These are phyloP conservation scores for Melanophora roralis DNA, from an alignment of 2,888 invertebrate genomes.

Conservation along the genomic window DNA sequence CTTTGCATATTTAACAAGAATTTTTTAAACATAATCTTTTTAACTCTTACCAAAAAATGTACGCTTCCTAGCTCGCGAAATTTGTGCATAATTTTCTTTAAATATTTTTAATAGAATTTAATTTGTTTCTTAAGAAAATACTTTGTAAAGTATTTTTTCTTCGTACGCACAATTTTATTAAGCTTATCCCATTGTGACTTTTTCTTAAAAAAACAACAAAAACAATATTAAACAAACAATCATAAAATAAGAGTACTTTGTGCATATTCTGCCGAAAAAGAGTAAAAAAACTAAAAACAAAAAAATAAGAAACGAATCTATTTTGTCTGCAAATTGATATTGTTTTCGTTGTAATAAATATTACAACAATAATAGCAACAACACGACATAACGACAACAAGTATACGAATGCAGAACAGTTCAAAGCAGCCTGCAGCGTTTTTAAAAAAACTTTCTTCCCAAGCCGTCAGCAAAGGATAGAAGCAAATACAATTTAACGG, in stretches of 20 bases:
- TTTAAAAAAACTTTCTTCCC: not conserved
- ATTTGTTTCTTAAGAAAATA: too few species aligned
- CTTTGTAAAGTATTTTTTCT: too few species aligned
- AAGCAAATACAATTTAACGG: slow-evolving; percentile 25
- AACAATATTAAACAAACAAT: slow-evolving; percentile 11
- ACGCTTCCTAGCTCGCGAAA: too few species aligned
- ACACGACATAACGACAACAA: not conserved
- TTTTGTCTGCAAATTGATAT: slow-evolving; percentile 40
- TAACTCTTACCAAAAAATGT: too few species aligned
- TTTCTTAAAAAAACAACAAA: slow-evolving; percentile 7
- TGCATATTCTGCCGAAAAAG: slow-evolving; percentile 8
- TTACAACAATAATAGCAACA: not conserved
- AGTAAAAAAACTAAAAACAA: not conserved
- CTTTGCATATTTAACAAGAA: too few species aligned
- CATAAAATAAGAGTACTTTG: slow-evolving; percentile 14
- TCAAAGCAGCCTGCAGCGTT: slow-evolving; percentile 25
- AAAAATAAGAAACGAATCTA: not conserved
- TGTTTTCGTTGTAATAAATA: slow-evolving; percentile 10
- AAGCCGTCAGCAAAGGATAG: slow-evolving; percentile 12
- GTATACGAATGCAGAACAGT: not conserved
- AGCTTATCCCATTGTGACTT: slow-evolving; percentile 1
- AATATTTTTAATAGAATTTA: too few species aligned
- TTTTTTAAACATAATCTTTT: too few species aligned
- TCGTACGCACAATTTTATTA: too few species aligned
- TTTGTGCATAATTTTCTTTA: too few species aligned